Conservation (phyloP, 1,140 invertebrate species). For the Orius insidiosus region DNA sequence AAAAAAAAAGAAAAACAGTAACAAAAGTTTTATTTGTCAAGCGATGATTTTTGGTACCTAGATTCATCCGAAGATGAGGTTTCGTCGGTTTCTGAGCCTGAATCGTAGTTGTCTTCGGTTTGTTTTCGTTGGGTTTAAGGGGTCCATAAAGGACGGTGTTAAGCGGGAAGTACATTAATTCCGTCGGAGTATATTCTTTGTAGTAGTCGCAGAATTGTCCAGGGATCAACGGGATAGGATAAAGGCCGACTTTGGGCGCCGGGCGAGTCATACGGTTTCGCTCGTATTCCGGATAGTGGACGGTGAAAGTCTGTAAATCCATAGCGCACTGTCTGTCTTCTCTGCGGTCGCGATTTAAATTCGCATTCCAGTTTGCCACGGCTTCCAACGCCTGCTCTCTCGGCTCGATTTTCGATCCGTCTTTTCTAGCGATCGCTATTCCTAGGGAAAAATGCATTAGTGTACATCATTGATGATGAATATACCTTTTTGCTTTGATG, state of each 20-base stretch:
- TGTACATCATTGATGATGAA: neutral
- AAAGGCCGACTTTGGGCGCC: constrained; percentile 43
- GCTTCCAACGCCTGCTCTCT: constrained; percentile 73
- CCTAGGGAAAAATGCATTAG: neutral
- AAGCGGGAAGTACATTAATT: constrained; percentile 66
- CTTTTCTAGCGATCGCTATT: constrained; percentile 20
- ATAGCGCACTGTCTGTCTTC: constrained; percentile 50
- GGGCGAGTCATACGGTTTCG: constrained; percentile 29
- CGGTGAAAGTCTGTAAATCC: constrained; percentile 56
- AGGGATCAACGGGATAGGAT: constrained; percentile 79
- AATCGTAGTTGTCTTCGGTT: neutral
- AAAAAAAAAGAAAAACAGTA: neutral
- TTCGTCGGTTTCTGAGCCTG: constrained; percentile 30
- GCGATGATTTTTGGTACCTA: constrained; percentile 24
- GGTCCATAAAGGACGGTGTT: constrained; percentile 76
- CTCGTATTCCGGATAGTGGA: constrained; percentile 45
- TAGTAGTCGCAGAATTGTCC: constrained; percentile 86
- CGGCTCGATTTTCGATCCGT: constrained; percentile 39
- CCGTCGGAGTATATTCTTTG: constrained; percentile 45
- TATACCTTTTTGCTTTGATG: constrained; percentile 45
- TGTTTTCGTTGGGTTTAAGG: constrained; percentile 31
- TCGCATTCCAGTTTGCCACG: constrained; percentile 72
- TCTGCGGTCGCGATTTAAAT: constrained; percentile 51
- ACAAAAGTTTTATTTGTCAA: neutral
- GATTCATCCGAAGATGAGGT: constrained; percentile 38